Evolutionary conservation across 1,140 invertebrate species (phyloP), one percentile per base, ranked within the genome.

Genomic region (Latrodectus geometricus): DNA sequence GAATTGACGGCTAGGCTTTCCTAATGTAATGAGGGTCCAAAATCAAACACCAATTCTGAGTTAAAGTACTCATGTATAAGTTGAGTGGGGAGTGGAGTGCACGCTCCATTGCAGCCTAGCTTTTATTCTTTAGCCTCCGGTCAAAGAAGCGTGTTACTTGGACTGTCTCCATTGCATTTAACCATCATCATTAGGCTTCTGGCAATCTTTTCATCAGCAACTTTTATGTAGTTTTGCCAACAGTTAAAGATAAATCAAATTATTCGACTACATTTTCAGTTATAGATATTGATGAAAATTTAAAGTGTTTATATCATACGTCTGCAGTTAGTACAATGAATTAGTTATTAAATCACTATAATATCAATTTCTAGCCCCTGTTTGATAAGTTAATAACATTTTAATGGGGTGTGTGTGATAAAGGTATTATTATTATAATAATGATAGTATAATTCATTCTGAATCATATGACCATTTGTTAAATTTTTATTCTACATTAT

Each of bases 1-100:
- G 21, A 61, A 61, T 21, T 20, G 49, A 17, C 23, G 52, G 74
- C 20, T 14, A 48, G 72, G 52, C 52, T 15, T 35, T 9, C 52
- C 50, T 76, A 76, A 76, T 76, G 74, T 54, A 76, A 76, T 76
- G 74, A 76, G 49, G 52, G 74, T 61, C 23, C 52, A 83, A 83
- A 83, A 83, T 74, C 81, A 74, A 83, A 83, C 81, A 74, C 35
- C 81, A 83, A 73, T 73, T 74, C 70, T 23, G 79, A 23, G 72
- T 61, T 65, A 83, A 83, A 83, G 81, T 72, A 83, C 81, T 83
- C 81, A 75, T 83, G 70, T 83, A 72, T 83, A 74, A 83, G 81
- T 83, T 83, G 74, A 83, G 81, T 83, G 74, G 81, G 48, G 81
- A 56, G 66, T 35, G 35, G 35, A 35, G 35, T 83, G 81, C 49